phyloP scores from a whole-genome alignment of 1,140 invertebrate genomes.

The Nasonia longicornis region DNA sequence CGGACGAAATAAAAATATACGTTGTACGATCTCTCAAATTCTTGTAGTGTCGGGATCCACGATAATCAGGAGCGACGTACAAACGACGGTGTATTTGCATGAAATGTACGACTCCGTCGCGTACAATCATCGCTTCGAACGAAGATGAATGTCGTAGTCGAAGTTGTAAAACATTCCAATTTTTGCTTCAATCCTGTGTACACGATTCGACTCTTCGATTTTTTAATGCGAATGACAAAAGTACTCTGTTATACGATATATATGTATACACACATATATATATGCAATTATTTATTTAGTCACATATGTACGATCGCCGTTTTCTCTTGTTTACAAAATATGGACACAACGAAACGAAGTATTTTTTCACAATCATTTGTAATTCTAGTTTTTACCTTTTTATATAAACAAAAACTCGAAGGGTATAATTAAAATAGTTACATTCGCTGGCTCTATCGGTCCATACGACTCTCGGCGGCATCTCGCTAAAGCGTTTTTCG shows the following conservation, averaged over 20 bases:
- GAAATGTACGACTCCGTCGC: conserved; percentile 28
- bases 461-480: neutral
- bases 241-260: conserved; percentile 26
- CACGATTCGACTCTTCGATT: conserved; percentile 22
- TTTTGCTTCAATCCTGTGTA: conserved; percentile 25
- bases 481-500: conserved; percentile 9
- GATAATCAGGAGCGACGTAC: conserved; percentile 39
- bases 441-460: conserved; percentile 29
- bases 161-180: conserved; percentile 46
- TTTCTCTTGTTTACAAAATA: conserved; percentile 27
- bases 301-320: neutral
- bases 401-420: conserved; percentile 22
- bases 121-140: conserved; percentile 10
- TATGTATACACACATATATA: neutral
- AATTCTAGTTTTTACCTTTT: conserved; percentile 43
- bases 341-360: conserved; percentile 30
- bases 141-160: conserved; percentile 40
- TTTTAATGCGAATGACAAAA: conserved; percentile 13
- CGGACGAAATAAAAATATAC: neutral
- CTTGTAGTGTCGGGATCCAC: conserved; percentile 26
- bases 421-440: conserved; percentile 23
- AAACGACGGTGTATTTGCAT: conserved; percentile 27
- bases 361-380: conserved; percentile 45
- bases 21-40: conserved; percentile 38
- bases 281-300: neutral